Conservation (phyloP, 2,113 vertebrate genomes). For the Brachypodius melanocephalos region DNA sequence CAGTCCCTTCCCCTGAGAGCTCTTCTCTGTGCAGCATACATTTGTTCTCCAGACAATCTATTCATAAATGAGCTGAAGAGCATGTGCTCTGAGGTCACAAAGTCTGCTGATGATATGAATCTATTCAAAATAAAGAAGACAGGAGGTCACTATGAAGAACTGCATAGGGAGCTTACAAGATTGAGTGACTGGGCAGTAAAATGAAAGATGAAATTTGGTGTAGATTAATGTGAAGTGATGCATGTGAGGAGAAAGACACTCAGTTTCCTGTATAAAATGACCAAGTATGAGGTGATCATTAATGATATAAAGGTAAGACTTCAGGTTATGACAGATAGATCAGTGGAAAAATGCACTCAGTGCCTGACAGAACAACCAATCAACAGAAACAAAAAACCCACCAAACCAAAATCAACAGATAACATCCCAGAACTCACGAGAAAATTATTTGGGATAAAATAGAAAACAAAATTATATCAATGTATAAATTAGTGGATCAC, state of each 20-base stretch:
- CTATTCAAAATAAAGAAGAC: neutral
- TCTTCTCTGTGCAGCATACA: neutral
- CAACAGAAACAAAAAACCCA: rapidly evolving
- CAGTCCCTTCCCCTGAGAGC: neutral
- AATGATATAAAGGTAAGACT: neutral
- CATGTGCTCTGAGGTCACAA: neutral
- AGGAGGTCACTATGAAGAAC: neutral
- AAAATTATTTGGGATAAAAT: neutral
- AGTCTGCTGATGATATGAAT: neutral
- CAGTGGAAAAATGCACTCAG: neutral
- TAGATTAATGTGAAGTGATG: neutral
- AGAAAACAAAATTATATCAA: neutral
- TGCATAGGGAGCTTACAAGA: neutral
- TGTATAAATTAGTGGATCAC: neutral
- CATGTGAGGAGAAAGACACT: neutral
- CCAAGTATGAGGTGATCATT: neutral
- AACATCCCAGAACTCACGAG: neutral
- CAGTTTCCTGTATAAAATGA: neutral
- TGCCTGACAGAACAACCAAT: neutral
- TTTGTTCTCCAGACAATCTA: neutral
- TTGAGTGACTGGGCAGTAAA: neutral
- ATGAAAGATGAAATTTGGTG: neutral
- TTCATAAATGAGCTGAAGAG: neutral
- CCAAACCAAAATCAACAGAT: neutral
- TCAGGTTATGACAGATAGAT: neutral